Evolutionary conservation across 2,797 vertebrate genomes (phyloP), one percentile per base, ranked within the genome.

Genomic region (Leptodactylus fallax): DNA sequence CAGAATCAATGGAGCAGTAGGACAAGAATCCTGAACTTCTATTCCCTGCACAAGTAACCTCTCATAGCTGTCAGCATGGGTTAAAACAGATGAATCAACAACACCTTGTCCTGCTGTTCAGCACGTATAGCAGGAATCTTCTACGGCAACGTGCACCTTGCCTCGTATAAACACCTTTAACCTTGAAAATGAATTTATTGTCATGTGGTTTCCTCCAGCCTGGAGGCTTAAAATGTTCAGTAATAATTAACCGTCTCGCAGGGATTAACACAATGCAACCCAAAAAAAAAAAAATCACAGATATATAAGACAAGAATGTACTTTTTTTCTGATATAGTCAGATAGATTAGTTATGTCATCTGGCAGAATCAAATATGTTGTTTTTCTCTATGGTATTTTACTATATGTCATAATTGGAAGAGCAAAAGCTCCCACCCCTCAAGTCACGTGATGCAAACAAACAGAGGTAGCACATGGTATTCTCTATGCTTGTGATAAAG

Each of bases 241-340:
- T 80, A 86, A 90, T 90, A 81, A 86, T 88, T 85, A 81, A 85
- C 86, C 55, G 17, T 55, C 27, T 83, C 51, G 55, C 49, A 19
- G 82, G 82, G 19, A 14, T 27, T 47, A 63, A 80, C 53, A 90
- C 60, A 21, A 21, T 27, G 6, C 53, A 58, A 17, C 67, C 45
- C 16, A 36, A n/a, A n/a, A n/a, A n/a, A n/a, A n/a, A n/a, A n/a
- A n/a, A 72, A 81, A 84, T 49, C 9, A 1, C 13, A 11, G 36
- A 21, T n/a, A 76, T 49, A 51, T 10, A 0, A 13, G 45, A 47
- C 11, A 72, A 51, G 51, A 21, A 11, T 21, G 10, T 47, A 36
- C 45, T 21, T 49, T 76, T 12, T n/a, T 8, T 21, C 14, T 72
- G 16, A 47, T 8, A n/a, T 11, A 76, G 19, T 47, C 16, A 1